phyloP scores from a whole-genome alignment of 2,797 vertebrate genomes.

The Geotria australis region DNA sequence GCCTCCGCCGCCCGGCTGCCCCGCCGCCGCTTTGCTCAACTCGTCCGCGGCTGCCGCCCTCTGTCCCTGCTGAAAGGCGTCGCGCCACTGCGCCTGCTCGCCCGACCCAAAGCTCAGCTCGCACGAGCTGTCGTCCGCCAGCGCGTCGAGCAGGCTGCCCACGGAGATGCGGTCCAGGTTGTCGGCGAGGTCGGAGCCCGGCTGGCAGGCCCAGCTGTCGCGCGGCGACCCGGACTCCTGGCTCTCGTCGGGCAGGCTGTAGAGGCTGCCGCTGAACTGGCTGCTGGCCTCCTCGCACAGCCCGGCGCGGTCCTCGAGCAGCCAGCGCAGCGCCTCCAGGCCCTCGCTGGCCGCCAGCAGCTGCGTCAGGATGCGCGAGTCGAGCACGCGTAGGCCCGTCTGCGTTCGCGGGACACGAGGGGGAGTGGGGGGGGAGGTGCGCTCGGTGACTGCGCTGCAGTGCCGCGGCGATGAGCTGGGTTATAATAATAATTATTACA shows the following conservation, averaged over 20 bases:
- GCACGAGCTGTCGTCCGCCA: background rate
- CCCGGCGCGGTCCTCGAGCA: background rate
- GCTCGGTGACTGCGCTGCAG: no score
- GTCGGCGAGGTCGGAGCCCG: background rate
- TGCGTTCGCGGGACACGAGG: background rate
- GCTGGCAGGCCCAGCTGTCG: background rate
- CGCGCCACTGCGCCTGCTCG: no score
- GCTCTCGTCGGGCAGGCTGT: background rate
- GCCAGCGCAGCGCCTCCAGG: background rate
- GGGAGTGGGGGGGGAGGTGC: no score
- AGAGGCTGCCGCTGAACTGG: background rate
- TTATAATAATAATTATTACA: no score
- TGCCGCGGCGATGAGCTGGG: no score
- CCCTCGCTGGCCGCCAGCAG: background rate
- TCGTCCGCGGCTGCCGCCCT: no score
- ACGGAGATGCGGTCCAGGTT: background rate
- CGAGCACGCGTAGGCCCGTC: background rate
- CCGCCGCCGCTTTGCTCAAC: no score
- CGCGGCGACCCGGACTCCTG: background rate
- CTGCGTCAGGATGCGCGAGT: background rate
- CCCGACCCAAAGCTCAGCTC: no score
- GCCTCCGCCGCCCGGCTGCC: no score
- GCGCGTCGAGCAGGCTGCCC: background rate
- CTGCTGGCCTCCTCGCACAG: background rate
- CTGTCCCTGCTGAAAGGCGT: no score